Evolutionary conservation across 1,140 invertebrate species (phyloP), one percentile per base, ranked within the genome.

Genomic region (Pantala flavescens): DNA sequence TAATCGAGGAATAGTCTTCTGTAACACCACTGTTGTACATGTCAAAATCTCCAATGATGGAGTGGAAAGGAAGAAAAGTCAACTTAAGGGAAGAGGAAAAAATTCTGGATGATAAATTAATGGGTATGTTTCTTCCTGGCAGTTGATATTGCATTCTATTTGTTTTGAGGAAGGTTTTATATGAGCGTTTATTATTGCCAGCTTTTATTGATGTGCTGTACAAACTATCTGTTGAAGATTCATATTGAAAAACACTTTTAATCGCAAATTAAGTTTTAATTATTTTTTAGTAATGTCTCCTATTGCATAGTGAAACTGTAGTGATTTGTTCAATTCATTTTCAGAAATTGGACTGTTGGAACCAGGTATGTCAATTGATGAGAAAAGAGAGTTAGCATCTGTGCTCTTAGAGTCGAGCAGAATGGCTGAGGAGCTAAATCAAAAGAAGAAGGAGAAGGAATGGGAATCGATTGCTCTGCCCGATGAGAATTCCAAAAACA

Each of bases 341-440:
- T 63, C n/a, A 63, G 49, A 63, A 63, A 16, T 63, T 63, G 49
- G 49, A 63, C 49, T 63, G 12, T 63, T 63, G 49, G 49, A 63
- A 63, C 49, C 49, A 1, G 49, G n/a, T 19, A 63, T 63, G 49
- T 19, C 49, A 16, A 3, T 63, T 3, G 16, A 63, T 3, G 49
- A 63, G 49, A 63, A 63, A 21, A 63, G 49, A 21, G 49, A 63
- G 12, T 21, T 63, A 12, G 49, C 49, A 19, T 63, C 49, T 16
- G 49, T 63, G n/a, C 3, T 63, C 49, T 21, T 63, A 16, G 49
- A 63, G 12, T 63, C 49, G 5, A 63, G 3, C 3, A 63, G 12
- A 21, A 63, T 63, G 49, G 49, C 49, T 5, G 5, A 63, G 12
- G 49, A 63, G 49, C 5, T 16, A 12, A 63, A 14, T 16, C 14